phyloP scores from a whole-genome alignment of 1,140 invertebrate genomes.

The Lasaia peninsularis region DNA sequence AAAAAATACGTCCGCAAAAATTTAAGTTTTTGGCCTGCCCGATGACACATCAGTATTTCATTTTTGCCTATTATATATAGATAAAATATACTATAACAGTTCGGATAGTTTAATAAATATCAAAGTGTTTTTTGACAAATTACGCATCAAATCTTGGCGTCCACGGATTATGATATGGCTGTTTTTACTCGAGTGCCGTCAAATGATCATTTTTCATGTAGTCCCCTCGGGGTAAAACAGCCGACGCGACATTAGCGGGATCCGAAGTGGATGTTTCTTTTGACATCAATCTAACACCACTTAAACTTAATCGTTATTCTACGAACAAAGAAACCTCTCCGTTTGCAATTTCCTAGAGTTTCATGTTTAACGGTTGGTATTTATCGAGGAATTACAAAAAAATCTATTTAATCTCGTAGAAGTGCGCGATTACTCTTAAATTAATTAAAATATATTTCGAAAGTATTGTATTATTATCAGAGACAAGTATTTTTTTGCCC shows the following conservation, averaged over 20 bases:
- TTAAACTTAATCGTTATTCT: constrained; percentile 6
- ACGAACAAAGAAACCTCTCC: background rate
- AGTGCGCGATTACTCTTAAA: too few species aligned
- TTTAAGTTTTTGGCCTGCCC: too few species aligned
- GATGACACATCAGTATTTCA: too few species aligned
- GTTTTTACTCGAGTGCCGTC: constrained; percentile 1
- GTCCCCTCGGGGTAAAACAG: background rate
- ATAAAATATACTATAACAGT: background rate
- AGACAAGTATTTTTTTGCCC: too few species aligned
- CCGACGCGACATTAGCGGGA: constrained; percentile 1
- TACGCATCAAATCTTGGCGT: background rate
- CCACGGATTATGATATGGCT: constrained; percentile 14
- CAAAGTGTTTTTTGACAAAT: constrained; percentile 14
- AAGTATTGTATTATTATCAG: too few species aligned
- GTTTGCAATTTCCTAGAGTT: too few species aligned
- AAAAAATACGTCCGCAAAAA: too few species aligned
- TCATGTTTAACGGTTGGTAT: too few species aligned
- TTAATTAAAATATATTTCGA: too few species aligned
- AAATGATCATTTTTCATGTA: constrained; percentile 16
- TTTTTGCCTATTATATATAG: too few species aligned
- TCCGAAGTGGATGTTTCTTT: constrained; percentile 1
- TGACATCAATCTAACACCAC: constrained; percentile 5
- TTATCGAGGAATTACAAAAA: too few species aligned
- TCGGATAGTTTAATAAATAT: background rate
- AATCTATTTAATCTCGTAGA: too few species aligned